phyloP scores from a whole-genome alignment of 1,140 invertebrate species.

The Telenomus remus region DNA sequence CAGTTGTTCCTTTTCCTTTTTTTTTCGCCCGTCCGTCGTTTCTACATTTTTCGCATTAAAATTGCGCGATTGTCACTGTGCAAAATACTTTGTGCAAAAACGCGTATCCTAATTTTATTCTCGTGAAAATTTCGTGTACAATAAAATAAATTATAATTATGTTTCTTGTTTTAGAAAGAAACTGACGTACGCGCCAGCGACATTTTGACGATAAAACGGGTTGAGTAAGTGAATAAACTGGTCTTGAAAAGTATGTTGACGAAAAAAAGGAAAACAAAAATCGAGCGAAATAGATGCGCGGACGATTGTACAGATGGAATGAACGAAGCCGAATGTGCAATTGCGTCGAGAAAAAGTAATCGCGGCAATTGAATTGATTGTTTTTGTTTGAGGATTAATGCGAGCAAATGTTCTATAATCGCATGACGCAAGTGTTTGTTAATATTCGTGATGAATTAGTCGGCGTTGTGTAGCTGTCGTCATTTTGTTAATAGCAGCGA shows the following conservation, averaged over 20 bases:
- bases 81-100: conserved; percentile 8
- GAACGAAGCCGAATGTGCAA: no score
- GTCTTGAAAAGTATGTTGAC: no score
- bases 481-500: conserved; percentile 56
- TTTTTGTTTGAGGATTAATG: conserved; percentile 28
- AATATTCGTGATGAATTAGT: conserved; percentile 55
- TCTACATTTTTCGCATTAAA: conserved; percentile 46
- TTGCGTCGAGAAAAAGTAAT: conserved; percentile 22
- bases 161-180: background rate
- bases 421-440: conserved; percentile 45
- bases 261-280: no score
- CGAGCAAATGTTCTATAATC: conserved; percentile 38
- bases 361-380: conserved; percentile 21
- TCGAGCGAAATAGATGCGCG: no score
- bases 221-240: no score
- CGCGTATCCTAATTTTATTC: background rate
- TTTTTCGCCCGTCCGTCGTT: conserved; percentile 21
- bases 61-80: conserved; percentile 43
- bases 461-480: conserved; percentile 33
- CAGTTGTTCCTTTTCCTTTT: conserved; percentile 33
- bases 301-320: no score
- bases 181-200: no score
- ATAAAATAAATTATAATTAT: background rate
- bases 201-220: no score
- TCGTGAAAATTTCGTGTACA: background rate